Base-by-base conservation (phyloP, 2,113 vertebrate species). In the Phoxinus phoxinus region DNA sequence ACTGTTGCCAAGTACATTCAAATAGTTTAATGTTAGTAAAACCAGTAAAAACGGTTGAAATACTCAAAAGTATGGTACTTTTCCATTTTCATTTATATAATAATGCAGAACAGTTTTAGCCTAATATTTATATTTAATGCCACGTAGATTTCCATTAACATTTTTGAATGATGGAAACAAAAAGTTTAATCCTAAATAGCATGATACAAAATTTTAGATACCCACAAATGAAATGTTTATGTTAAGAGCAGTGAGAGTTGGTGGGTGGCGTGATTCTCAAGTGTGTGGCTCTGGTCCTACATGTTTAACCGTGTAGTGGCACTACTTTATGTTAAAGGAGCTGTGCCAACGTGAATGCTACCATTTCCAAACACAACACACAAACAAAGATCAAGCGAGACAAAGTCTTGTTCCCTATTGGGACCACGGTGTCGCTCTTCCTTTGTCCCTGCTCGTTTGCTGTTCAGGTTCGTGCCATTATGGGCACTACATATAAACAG, bases 281-380 rank as follows among this genome's bases (percentile, higher is more conserved):
- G 51, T 73, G 37, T 73, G 37, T 25, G 11, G 71, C 37, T 73
- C 53, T 78, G 35, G 53, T 78, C 76, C 32, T 78, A 78, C 76
- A 78, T 19, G 30, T 58, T 35, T 15, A 25, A 37, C 53, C 59
- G 53, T 0, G 8, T 44, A 80, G 78, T 27, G 41, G 59, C 15
- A 30, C 35, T 81, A 15, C 12, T 32, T 59, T 51, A 27, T 69
- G 15, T 3, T 35, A 56, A 58, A 59, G 51, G 19, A 58, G 30
- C 17, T 32, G 30, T 58, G 53, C 30, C 53, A 78, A n/a, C 41
- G 12, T 44, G 35, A 80, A 59, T 1, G 21, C 58, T 46, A 13
- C 59, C 61, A 32, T 80, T 37, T 63, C 58, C 6, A 25, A 80
- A 80, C 58, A 6, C 51, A 80, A 80, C 58, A 6, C 51, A 61